Conservation (phyloP, 2,797 vertebrate species). For the Microtus obscurus region DNA sequence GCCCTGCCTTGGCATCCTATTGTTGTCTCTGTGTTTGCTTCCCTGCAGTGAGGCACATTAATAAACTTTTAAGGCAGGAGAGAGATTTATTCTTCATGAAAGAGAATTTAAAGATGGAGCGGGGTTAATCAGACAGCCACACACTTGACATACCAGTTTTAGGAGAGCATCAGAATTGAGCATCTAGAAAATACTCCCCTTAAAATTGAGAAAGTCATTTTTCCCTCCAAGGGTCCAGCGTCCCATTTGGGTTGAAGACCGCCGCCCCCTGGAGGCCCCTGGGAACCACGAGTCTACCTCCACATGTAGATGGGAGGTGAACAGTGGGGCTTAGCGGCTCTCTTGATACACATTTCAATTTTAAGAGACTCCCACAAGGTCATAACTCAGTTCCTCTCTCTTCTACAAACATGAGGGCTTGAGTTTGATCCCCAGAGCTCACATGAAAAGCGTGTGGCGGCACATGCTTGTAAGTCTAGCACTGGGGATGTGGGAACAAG, state of each 20-base stretch:
- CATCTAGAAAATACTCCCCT: constrained; percentile 8
- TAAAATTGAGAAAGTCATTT: constrained; percentile 36
- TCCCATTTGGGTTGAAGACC: background rate
- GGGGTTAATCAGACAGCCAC: background rate
- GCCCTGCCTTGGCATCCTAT: background rate
- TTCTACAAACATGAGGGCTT: background rate
- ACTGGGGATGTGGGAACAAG: background rate
- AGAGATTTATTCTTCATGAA: background rate
- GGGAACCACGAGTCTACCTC: background rate
- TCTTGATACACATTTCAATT: background rate
- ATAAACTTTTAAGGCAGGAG: background rate
- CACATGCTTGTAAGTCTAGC: background rate
- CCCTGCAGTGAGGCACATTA: background rate
- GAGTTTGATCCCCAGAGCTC: background rate
- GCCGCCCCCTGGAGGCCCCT: background rate
- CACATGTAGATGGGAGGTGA: background rate
- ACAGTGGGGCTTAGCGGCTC: background rate
- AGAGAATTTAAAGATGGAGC: background rate
- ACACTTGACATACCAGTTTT: background rate
- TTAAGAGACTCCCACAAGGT: background rate
- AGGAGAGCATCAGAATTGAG: constrained; percentile 5
- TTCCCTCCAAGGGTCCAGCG: background rate
- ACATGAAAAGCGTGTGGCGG: background rate
- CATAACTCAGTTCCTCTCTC: background rate
- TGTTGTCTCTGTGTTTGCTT: background rate